Conservation (phyloP, 2,113 vertebrate genomes). For the Pardalotus punctatus region DNA sequence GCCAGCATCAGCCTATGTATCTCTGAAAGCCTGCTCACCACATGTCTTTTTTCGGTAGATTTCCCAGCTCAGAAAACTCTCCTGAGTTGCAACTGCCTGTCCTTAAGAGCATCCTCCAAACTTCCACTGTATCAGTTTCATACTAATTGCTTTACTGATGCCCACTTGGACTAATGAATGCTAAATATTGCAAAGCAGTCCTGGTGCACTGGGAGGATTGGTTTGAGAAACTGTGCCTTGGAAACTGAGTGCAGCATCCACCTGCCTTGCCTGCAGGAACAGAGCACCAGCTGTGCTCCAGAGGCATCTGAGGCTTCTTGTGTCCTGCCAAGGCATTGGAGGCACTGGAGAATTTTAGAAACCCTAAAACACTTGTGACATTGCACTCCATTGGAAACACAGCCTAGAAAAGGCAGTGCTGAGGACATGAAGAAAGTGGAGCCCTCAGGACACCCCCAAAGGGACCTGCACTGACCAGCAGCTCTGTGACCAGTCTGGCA, state of each 20-base stretch:
- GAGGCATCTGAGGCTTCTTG: not conserved
- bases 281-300: not conserved
- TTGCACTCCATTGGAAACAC: fast-evolving
- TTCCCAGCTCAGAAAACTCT: not conserved
- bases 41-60: fast-evolving
- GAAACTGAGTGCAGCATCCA: not conserved
- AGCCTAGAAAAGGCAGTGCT: not conserved
- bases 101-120: not conserved
- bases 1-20: not conserved
- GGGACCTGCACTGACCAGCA: not conserved
- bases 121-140: not conserved
- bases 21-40: not conserved
- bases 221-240: not conserved
- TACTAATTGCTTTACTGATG: slow-evolving; percentile 1
- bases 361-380: not conserved
- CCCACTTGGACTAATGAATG: not conserved
- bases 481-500: not conserved
- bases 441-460: not conserved
- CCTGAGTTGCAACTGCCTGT: not conserved
- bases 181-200: not conserved
- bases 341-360: not conserved
- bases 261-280: not conserved
- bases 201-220: not conserved
- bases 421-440: not conserved
- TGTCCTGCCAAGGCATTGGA: not conserved